Conservation (phyloP, 2,797 vertebrate species). For the Onychomys leucogaster region DNA sequence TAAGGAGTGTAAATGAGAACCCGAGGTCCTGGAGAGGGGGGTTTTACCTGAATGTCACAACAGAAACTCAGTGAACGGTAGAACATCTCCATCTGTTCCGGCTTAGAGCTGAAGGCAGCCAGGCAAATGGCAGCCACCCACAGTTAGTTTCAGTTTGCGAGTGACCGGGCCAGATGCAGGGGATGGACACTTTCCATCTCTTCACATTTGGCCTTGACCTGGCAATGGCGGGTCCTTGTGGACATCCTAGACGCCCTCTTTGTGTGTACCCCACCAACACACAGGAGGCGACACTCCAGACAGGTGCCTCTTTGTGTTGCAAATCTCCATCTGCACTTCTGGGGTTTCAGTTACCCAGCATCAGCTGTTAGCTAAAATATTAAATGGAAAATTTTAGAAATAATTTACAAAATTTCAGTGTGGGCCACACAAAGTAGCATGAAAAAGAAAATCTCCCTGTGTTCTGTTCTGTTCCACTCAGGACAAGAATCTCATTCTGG, state of each 20-base stretch:
- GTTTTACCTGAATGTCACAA: background rate
- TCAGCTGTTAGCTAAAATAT: background rate
- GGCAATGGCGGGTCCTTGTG: background rate
- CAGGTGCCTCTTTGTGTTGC: background rate
- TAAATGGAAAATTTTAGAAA: background rate
- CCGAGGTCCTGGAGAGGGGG: background rate
- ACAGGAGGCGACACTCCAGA: background rate
- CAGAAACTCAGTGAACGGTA: background rate
- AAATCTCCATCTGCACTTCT: background rate
- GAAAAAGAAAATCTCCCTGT: background rate
- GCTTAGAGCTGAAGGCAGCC: too few relatives aligned
- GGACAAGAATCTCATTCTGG: background rate
- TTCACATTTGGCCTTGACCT: background rate
- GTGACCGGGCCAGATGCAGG: background rate
- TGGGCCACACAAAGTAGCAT: background rate
- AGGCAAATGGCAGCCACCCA: background rate
- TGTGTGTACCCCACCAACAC: fast-evolving
- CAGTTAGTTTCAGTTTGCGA: background rate
- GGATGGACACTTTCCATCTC: background rate
- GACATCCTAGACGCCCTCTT: background rate
- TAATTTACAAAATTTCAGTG: background rate
- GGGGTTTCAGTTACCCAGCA: background rate
- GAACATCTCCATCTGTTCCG: background rate
- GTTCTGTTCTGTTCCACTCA: background rate
- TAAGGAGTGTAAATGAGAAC: background rate